Conservation (phyloP, 2,888 invertebrate genomes). For the Phortica magna region DNA sequence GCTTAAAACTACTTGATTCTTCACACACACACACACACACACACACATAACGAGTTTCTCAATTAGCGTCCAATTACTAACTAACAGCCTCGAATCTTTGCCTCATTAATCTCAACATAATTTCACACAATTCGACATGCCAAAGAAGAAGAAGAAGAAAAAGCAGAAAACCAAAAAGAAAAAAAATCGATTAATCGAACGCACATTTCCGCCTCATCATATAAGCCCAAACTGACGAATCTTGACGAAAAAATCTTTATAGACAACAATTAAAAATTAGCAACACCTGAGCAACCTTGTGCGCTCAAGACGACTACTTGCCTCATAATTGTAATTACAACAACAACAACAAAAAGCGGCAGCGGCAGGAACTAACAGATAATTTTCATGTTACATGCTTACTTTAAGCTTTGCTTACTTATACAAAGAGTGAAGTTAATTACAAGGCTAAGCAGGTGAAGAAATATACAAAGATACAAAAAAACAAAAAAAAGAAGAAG, state of each 20-base stretch:
- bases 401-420: constrained; percentile 7
- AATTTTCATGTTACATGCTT: constrained; percentile 23
- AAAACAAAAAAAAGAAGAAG: not conserved
- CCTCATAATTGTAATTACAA: constrained; percentile 2
- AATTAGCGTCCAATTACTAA: too few species aligned
- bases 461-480: too few species aligned
- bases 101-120: too few species aligned
- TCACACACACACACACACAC: too few species aligned
- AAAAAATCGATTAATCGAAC: not conserved
- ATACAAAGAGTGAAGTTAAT: too few species aligned
- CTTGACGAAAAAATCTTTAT: not conserved
- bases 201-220: constrained; percentile 1
- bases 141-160: too few species aligned
- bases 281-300: constrained; percentile 30
- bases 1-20: too few species aligned
- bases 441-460: too few species aligned
- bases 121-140: too few species aligned
- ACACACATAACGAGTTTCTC: too few species aligned
- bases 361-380: constrained; percentile 20
- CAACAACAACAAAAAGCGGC: not conserved
- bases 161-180: too few species aligned
- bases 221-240: not conserved
- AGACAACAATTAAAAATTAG: constrained; percentile 38
- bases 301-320: not conserved
- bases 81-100: too few species aligned